Evolutionary conservation across 2,113 vertebrate species (phyloP).

Genomic region (Suricata suricatta): DNA sequence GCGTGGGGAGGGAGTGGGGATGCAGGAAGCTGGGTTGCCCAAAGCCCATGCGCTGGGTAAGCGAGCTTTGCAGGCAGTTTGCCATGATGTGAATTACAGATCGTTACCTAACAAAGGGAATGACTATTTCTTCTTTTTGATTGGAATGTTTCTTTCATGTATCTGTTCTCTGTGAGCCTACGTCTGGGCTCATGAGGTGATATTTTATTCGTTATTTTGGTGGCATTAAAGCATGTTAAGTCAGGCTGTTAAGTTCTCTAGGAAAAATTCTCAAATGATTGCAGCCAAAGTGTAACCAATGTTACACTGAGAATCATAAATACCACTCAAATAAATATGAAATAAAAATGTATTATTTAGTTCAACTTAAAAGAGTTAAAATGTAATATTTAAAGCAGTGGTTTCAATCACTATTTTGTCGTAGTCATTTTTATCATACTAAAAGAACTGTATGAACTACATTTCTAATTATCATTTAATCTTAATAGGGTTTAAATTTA

Average conservation of each 20-base stretch:
- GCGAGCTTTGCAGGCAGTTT: not conserved
- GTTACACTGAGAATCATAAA: not conserved
- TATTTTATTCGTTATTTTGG: constrained; percentile 21
- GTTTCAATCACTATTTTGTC: not conserved
- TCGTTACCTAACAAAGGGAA: not conserved
- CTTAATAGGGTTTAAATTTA: not conserved
- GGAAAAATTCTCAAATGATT: constrained; percentile 4
- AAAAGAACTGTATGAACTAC: not conserved
- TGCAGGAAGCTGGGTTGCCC: not conserved
- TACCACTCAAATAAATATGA: not conserved
- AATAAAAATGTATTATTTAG: not conserved
- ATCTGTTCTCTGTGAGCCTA: not conserved
- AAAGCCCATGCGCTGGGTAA: not conserved
- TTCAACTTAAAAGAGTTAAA: not conserved
- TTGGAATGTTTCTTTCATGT: not conserved
- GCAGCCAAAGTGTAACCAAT: not conserved
- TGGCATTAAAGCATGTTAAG: not conserved
- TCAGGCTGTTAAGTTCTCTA: not conserved
- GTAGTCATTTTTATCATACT: not conserved
- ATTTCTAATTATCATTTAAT: constrained; percentile 11
- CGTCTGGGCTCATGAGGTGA: not conserved
- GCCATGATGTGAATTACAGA: not conserved
- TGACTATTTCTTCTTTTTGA: not conserved
- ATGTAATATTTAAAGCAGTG: not conserved
- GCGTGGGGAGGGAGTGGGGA: fast-evolving